Evolutionary conservation across 2,113 vertebrate species (phyloP).

Genomic region (Chionodraco myersi): DNA sequence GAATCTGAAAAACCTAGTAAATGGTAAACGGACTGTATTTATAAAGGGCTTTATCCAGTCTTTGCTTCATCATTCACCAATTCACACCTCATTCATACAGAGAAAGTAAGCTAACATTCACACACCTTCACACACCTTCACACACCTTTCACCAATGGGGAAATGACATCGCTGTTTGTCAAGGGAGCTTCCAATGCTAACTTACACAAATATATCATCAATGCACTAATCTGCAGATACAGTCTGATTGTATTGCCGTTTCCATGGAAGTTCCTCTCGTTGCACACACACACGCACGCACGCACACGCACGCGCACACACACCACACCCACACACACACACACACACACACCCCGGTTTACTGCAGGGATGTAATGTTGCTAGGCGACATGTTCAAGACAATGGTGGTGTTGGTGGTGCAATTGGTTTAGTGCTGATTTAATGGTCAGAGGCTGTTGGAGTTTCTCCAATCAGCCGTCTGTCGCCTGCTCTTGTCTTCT

Average conservation of each 20-base stretch:
- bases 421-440: slow-evolving; percentile 67
- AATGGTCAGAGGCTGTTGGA: slow-evolving; percentile 66
- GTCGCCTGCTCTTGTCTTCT: slow-evolving; percentile 17
- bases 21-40: too few species aligned
- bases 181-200: too few species aligned
- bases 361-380: slow-evolving; percentile 71
- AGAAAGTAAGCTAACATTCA: too few species aligned
- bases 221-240: too few species aligned
- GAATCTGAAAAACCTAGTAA: too few species aligned
- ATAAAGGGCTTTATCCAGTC: too few species aligned
- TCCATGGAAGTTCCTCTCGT: slow-evolving; percentile 74
- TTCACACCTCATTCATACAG: too few species aligned
- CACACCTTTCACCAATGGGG: too few species aligned
- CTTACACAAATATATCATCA: too few species aligned
- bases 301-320: slow-evolving; percentile 28
- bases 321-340: slow-evolving; percentile 21
- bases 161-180: too few species aligned
- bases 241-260: slow-evolving; percentile 54
- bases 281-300: slow-evolving; percentile 10
- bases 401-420: slow-evolving; percentile 51
- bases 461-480: slow-evolving; percentile 16
- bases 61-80: too few species aligned
- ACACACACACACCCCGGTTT: slow-evolving; percentile 13
- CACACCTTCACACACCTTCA: too few species aligned
- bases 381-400: slow-evolving; percentile 74